These are phyloP conservation scores for Rhagologus leucostigma DNA, from an alignment of 2,113 vertebrate species.

Conservation along the genomic window DNA sequence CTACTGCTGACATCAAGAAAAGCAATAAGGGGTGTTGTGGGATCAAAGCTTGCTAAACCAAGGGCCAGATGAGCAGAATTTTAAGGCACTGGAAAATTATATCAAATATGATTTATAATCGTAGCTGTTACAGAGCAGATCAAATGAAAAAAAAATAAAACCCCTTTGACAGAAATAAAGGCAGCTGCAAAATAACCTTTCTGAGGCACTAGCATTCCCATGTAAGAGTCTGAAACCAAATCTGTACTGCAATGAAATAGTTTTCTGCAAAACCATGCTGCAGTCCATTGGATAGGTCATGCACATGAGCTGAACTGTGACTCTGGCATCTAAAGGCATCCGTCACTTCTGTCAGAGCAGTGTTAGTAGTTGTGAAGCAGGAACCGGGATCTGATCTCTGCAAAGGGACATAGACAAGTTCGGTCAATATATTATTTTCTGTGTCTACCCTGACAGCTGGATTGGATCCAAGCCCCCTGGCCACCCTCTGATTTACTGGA, in stretches of 20 bases:
- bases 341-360: constrained; percentile 30
- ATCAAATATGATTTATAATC: background rate
- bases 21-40: background rate
- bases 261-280: constrained; percentile 2
- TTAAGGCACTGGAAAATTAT: background rate
- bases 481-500: background rate
- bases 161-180: background rate
- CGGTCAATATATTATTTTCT: background rate
- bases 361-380: background rate
- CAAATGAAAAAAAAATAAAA: background rate
- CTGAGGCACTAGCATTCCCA: background rate
- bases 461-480: background rate
- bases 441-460: background rate
- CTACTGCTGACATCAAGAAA: background rate
- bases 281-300: constrained; percentile 15
- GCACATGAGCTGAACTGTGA: constrained; percentile 1
- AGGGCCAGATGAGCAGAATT: background rate
- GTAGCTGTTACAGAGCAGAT: background rate
- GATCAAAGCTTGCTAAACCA: background rate
- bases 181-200: background rate
- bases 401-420: background rate
- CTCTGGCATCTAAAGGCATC: constrained; percentile 19
- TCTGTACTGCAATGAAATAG: background rate
- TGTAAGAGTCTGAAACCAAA: background rate
- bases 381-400: background rate